Evolutionary conservation across 2,113 vertebrate species (phyloP), one percentile per base, ranked within the genome.

Genomic region (Clupea harengus): DNA sequence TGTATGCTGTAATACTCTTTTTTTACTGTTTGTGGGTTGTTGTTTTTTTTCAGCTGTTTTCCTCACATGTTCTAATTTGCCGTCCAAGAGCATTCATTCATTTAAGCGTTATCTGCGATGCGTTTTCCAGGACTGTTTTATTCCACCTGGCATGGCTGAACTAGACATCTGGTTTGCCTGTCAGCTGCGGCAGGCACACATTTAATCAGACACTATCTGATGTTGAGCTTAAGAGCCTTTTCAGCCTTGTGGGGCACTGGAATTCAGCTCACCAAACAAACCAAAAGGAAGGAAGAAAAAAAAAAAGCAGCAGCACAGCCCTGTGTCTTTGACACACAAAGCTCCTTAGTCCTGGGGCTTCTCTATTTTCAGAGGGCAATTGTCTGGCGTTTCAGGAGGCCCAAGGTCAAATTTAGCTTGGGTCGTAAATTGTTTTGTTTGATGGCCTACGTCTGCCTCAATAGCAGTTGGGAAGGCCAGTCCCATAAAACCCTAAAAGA

Each of bases 361-460:
- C 85, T 88, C 83, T 84, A 64, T 90, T 91, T 93, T 92, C 87
- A 91, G 81, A 91, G 86, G 88, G 92, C 89, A 87, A 90, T 91
- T 90, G 90, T 91, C 87, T 91, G 91, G 91, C 88, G 89, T 95
- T 94, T 94, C 90, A 93, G 90, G 88, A 92, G 92, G 87, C 93
- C 92, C 95, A 95, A 96, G 94, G 95, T 95, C 95, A 96, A 95
- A 95, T 94, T 91, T 94, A 94, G 93, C 90, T 92, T 28, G 85
- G 92, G 92, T 90, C 91, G 88, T 96, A 96, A 96, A 96, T 95
- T 92, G 90, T 91, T 90, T 92, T 93, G 94, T 94, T 95, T 96
- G 94, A 96, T 94, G 91, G 95, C 90, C 92, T 92, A 92, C 90
- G 88, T 95, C 95, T 94, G 91, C 91, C 92, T 95, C 93, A 93